Base-by-base conservation (phyloP, 2,888 invertebrate genomes). In the Theodoxus fluviatilis region DNA sequence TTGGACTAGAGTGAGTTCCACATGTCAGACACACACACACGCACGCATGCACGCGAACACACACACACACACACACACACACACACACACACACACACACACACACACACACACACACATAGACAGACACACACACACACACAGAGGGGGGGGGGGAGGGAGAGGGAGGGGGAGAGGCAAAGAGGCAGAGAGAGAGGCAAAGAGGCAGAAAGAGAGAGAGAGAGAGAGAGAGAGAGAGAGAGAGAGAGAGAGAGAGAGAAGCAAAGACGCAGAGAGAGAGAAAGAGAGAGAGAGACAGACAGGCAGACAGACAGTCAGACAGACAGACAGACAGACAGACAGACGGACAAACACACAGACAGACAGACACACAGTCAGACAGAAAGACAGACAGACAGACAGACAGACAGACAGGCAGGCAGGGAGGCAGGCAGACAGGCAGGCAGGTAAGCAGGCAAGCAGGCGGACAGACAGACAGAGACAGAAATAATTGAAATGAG, bases 161-260 rank as follows among this genome's bases (percentile, higher is more conserved):
- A 7, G 31, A 61, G 31, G 9, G 12, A 61, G 6, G 22, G 64
- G 38, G 33, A 64, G 38, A 64, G 18, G 25, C n/a, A 64, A 12
- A 38, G 64, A 38, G 37, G 25, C 3, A 64, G 64, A 38, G 37
- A 38, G 64, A 64, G 18, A 22, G 38, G 38, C 4, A 38, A 22
- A 64, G n/a, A 64, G 64, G 38, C 38, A 64, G 64, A 64, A n/a
- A 64, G 64, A 64, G 37, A 64, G 64, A 64, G 37, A 64, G 64
- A 64, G 37, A 64, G 64, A 64, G 64, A 64, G 64, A 64, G 37
- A 64, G 49, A 68, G 57, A 68, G 68, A 68, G 9, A 68, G 68
- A 68, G 57, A 68, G 49, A 38, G 38, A 37, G 57, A 64, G 38
- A 64, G 3, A 64, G 38, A 64, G 3, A 64, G 64, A 64, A 3